Base-by-base conservation (phyloP, 2,888 invertebrate genomes). In the Colostygia pectinataria region DNA sequence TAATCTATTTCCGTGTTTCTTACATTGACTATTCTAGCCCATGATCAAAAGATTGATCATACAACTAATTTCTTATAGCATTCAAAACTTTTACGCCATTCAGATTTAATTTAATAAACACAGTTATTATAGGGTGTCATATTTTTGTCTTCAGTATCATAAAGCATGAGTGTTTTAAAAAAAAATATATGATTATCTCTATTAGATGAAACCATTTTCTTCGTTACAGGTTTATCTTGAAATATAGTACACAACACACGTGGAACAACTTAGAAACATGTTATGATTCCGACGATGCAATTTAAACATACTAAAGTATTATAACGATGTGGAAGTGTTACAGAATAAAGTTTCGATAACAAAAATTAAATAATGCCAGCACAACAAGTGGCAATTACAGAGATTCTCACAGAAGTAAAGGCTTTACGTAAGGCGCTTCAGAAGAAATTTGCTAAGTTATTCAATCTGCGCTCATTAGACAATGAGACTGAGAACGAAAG, bases 401-500 rank as follows among this genome's bases (percentile, higher is more conserved):
- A 68, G 57, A 76, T 87, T 86, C 84, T 81, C 86, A 84, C 82
- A 81, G 73, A 64, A 20, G 59, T 65, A 65, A 44, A 42, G 44
- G 70, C 68, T 69, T 86, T 87, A 85, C 80, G 79, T 86, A 86
- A 88, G 74, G 68, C 6, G 4, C 66, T 78, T 80, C 71, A 70
- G 76, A 80, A 81, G 82, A 83, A 83, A 83, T 86, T 83, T 73
- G 64, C 76, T 61, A 72, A 77, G 83, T 88, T 88, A 88, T 86
- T 78, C 87, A 89, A 88, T 81, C 75, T 66, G 59, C 62, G 65
- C 74, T 78, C 74, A 69, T 76, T 83, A 86, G 80, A 88, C 88
- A 88, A 89, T 88, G 84, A 83, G 80, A 75, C 73, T 76, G 78
- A 80, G 82, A 88, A 84, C 73, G 87, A 88, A 88, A 89, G 86